These are phyloP conservation scores for Etheostoma cragini DNA, from an alignment of 2,113 vertebrate genomes.

Conservation along the genomic window DNA sequence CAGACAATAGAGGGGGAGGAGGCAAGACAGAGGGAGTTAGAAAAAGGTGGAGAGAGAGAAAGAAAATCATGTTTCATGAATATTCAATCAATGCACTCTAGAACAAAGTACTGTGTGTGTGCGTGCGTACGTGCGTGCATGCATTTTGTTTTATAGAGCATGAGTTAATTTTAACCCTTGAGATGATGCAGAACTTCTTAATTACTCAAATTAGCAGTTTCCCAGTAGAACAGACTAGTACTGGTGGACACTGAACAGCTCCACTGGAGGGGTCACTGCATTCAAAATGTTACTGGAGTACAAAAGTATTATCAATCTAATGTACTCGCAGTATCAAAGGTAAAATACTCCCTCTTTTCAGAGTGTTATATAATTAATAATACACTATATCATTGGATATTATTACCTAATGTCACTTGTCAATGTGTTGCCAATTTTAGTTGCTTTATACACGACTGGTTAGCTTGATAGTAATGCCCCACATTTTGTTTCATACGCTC, in stretches of 20 bases:
- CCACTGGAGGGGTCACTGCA: background rate
- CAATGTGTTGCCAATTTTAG: background rate
- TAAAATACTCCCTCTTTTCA: background rate
- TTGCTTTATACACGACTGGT: background rate
- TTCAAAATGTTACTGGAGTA: background rate
- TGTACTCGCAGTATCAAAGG: background rate
- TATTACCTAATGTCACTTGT: background rate
- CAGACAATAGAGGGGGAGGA: background rate
- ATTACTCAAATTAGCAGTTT: slow-evolving; percentile 15
- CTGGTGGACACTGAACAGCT: background rate
- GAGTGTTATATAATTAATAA: background rate
- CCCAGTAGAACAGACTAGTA: background rate
- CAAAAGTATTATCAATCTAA: background rate
- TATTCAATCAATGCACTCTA: slow-evolving; percentile 69
- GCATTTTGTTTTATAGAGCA: slow-evolving; percentile 76
- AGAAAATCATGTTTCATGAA: slow-evolving; percentile 67
- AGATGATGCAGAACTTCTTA: slow-evolving; percentile 4
- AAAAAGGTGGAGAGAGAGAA: slow-evolving; percentile 11
- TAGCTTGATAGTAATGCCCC: background rate
- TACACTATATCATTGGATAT: background rate
- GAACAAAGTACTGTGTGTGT: slow-evolving; percentile 36
- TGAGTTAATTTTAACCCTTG: slow-evolving; percentile 53
- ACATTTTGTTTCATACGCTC: background rate
- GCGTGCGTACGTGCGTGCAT: slow-evolving; percentile 33
- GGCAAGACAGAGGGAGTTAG: background rate